Base-by-base conservation (phyloP, 2,113 vertebrate genomes). In the Taurulus bubalis region DNA sequence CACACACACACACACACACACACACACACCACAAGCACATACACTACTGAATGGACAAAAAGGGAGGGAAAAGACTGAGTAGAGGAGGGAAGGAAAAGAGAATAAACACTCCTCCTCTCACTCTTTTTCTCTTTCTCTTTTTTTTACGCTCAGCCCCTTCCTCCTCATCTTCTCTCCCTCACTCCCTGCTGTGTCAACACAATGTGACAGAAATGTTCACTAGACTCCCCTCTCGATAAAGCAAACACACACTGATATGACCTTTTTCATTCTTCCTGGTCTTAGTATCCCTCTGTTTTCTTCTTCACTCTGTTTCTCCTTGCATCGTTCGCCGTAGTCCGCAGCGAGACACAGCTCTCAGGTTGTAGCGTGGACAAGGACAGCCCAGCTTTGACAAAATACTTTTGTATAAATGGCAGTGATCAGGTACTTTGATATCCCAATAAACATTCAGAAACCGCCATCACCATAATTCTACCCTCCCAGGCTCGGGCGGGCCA, bases 21-120 rank as follows among this genome's bases (percentile, higher is more conserved):
- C 56, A 62, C 66, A 71, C 64, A 71, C 24, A 34, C 34, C 32
- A 73, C 18, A 60, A 8, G 56, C 85, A 73, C 38, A 78, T 42
- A 74, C 80, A 79, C 72, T 2, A 58, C 70, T 34, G 64, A 90
- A 80, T 28, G 86, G 81, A 86, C 89, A 89, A 88, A 93, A 91
- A 93, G 72, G 69, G 93, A 94, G 92, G 92, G 93, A 94, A 91
- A 90, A 87, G 70, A 73, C 81, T 15, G 74, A 87, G 72, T 3
- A 80, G 78, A 89, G 89, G 92, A 93, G 93, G 90, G 92, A 93
- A 92, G 83, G 76, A 82, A 76, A 49, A 15, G 77, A 90, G 81
- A 87, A 87, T 75, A 90, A 91, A 90, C 90, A 89, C 80, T 88
- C 80, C 84, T 87, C 75, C 77, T 87, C 74, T 82, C 59, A 15